These are phyloP conservation scores for Disparrhopalites patrizii DNA, from an alignment of 2,888 invertebrate genomes.

Conservation along the genomic window DNA sequence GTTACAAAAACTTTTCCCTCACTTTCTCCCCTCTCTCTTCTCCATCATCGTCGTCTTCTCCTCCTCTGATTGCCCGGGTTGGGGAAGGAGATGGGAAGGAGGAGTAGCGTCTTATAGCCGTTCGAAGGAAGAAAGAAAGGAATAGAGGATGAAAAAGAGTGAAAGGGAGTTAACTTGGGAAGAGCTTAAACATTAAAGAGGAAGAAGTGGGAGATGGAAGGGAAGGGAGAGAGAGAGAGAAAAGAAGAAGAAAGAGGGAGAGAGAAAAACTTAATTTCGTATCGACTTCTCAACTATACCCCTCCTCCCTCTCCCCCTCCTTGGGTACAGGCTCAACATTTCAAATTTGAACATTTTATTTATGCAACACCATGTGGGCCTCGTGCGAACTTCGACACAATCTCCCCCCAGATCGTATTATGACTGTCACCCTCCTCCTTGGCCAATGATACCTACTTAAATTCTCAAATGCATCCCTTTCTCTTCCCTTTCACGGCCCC, in stretches of 20 bases:
- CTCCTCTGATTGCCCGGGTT: too few relatives aligned
- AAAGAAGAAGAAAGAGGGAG: neutral
- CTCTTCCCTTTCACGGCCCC: neutral
- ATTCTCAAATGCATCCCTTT: constrained; percentile 2
- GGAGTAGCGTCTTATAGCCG: too few relatives aligned
- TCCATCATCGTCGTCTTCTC: too few relatives aligned
- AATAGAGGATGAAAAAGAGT: too few relatives aligned
- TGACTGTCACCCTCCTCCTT: constrained; percentile 9
- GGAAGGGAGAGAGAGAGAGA: neutral
- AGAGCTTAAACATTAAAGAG: too few relatives aligned
- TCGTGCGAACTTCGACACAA: constrained; percentile 15
- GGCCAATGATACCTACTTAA: constrained; percentile 1
- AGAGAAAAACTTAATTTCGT: neutral
- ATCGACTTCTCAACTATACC: constrained; percentile 8
- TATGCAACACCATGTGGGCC: constrained; percentile 18
- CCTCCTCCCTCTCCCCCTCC: too few relatives aligned
- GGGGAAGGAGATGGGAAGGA: too few relatives aligned
- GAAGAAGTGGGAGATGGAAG: too few relatives aligned
- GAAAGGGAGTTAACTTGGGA: too few relatives aligned
- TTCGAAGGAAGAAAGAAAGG: too few relatives aligned
- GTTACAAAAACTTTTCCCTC: too few relatives aligned
- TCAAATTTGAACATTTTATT: constrained; percentile 11
- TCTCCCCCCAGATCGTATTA: constrained; percentile 20
- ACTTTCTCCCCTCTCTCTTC: too few relatives aligned
- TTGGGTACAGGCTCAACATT: constrained; percentile 8